These are phyloP conservation scores for Asarcornis scutulata DNA, from an alignment of 2,113 vertebrate species.

Conservation along the genomic window DNA sequence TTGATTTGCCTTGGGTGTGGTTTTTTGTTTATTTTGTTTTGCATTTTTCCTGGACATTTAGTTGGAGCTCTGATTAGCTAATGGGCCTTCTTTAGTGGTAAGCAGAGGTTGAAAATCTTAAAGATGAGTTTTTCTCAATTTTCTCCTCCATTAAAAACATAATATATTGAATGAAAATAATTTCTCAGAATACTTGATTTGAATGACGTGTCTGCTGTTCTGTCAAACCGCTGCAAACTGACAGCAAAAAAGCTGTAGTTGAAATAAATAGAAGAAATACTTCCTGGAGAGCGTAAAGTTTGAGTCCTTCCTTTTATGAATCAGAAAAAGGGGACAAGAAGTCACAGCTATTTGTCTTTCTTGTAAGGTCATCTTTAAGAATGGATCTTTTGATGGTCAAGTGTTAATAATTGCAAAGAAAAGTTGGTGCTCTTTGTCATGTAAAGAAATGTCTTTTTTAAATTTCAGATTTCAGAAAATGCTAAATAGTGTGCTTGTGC, in stretches of 20 bases:
- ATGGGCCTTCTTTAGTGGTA: not conserved
- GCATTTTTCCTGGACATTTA: not conserved
- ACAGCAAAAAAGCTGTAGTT: not conserved
- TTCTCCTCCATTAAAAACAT: not conserved
- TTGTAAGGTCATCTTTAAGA: slow-evolving; percentile 42
- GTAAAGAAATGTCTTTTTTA: slow-evolving; percentile 48
- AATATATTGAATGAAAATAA: not conserved
- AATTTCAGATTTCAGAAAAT: slow-evolving; percentile 39
- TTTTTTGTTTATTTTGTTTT: not conserved
- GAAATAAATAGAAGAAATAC: not conserved
- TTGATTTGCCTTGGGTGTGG: not conserved
- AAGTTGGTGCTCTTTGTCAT: slow-evolving; percentile 36
- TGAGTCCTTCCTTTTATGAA: not conserved
- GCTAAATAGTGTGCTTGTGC: slow-evolving; percentile 22
- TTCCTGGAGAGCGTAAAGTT: not conserved
- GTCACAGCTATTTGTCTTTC: slow-evolving; percentile 12
- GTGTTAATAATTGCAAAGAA: slow-evolving; percentile 43
- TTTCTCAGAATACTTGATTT: not conserved
- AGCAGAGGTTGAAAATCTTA: not conserved
- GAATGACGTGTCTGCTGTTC: not conserved
- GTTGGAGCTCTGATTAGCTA: not conserved
- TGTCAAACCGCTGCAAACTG: not conserved
- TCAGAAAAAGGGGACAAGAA: not conserved
- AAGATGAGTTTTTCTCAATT: not conserved
- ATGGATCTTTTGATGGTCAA: slow-evolving; percentile 28